Conservation (phyloP, 2,888 invertebrate genomes). For the Loripinus fragilis region DNA sequence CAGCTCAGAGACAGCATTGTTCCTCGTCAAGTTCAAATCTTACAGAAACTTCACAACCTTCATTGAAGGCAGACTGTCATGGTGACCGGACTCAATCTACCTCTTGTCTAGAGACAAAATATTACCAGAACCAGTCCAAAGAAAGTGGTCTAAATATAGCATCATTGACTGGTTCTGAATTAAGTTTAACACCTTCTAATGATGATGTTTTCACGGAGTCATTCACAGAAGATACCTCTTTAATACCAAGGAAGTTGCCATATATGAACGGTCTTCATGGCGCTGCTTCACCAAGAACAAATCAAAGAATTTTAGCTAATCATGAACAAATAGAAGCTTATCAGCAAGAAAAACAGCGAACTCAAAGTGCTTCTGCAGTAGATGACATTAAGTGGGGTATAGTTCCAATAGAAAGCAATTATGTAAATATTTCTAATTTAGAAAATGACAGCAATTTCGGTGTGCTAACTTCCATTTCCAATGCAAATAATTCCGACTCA, state of each 20-base stretch:
- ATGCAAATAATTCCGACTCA: slow-evolving; percentile 32
- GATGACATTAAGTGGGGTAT: slow-evolving; percentile 65
- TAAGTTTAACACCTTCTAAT: slow-evolving; percentile 59
- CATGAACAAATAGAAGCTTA: slow-evolving; percentile 26
- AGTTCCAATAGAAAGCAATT: slow-evolving; percentile 38
- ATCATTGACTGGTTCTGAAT: slow-evolving; percentile 60
- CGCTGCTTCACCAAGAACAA: slow-evolving; percentile 28
- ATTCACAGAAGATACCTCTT: slow-evolving; percentile 32
- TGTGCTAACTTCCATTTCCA: slow-evolving; percentile 35
- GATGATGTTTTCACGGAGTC: slow-evolving; percentile 69
- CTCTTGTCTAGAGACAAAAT: slow-evolving; percentile 47
- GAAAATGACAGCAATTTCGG: slow-evolving; percentile 56
- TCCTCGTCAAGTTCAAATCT: slow-evolving; percentile 51
- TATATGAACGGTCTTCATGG: slow-evolving; percentile 30
- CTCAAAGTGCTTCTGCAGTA: slow-evolving; percentile 72
- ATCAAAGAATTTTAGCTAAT: slow-evolving; percentile 7
- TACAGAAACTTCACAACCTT: slow-evolving; percentile 19
- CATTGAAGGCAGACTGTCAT: slow-evolving; percentile 11
- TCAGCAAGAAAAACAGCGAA: slow-evolving; percentile 57
- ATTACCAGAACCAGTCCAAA: slow-evolving; percentile 42
- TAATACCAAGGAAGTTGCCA: slow-evolving; percentile 21
- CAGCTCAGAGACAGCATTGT: slow-evolving; percentile 14
- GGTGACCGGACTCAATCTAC: slow-evolving; percentile 40
- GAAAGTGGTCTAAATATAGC: slow-evolving; percentile 42
- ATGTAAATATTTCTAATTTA: slow-evolving; percentile 58